Evolutionary conservation across 2,113 vertebrate genomes (phyloP), one percentile per base, ranked within the genome.

Genomic region (Astatoreochromis straeleni): DNA sequence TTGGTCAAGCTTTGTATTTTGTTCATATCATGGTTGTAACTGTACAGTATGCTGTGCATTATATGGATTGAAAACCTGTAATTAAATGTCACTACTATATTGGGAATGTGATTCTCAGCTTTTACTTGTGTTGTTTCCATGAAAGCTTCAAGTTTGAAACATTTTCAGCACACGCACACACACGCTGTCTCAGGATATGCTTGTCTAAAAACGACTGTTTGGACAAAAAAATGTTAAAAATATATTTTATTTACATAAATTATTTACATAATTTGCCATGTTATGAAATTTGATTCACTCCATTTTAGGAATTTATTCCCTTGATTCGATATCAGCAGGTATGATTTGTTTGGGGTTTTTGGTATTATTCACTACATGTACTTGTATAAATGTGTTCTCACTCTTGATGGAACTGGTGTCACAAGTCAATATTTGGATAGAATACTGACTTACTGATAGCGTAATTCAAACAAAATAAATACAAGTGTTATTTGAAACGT

Each of bases 341-440:
- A 60, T 33, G 29, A 60, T 70, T 40, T 70, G 12, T 70, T 42
- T n/a, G 6, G 0, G 0, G 33, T 1, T 65, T 40, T 42, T 70
- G 12, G 2, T 70, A 42, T 42, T 70, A 70, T 14, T 42, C 35
- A 70, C 7, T 70, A 70, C n/a, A 70, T 21, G n/a, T 14, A 40
- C 35, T 70, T 70, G 35, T 9, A 40, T 42, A 70, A 14, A 70
- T 70, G 63, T 70, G 12, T 70, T 70, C 35, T 42, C 11, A 24
- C n/a, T 24, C 11, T 42, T 70, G 13, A 9, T 24, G 21, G 38
- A 70, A 70, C n/a, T 70, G 65, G 65, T 70, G 13, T 42, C 65
- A 70, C 21, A 70, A 70, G n/a, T 40, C 65, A 42, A 14, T 70
- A 40, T 70, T 70, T 70, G 12, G 38, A 42, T 42, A 42, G 38